A percentile compares a stretch with the other conserved stretches of the same genome.
These are phyloP conservation scores for Manis crassicaudata DNA, from an alignment of 2,797 vertebrate genomes.

Conservation along the genomic window DNA sequence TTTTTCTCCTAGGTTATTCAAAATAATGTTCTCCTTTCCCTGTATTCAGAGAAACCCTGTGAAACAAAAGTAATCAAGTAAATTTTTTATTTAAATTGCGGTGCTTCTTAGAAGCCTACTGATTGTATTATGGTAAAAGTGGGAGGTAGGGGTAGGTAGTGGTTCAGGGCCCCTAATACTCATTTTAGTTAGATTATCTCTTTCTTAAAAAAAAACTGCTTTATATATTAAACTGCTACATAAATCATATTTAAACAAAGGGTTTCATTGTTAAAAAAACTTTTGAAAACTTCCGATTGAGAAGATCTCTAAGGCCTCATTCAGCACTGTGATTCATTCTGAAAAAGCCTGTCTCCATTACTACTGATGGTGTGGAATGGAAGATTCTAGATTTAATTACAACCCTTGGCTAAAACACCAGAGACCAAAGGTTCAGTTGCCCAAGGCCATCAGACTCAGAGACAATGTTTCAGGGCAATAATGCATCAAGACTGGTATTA, in stretches of 20 bases:
- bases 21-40: neutral
- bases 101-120: neutral
- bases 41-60: neutral
- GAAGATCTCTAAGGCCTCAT: neutral
- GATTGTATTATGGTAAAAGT: neutral
- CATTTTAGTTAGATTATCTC: neutral
- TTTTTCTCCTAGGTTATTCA: neutral
- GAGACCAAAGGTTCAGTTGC: neutral
- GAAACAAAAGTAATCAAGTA: neutral
- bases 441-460: neutral
- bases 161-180: neutral
- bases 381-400: neutral
- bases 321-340: neutral
- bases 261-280: conserved; percentile 9
- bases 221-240: neutral
- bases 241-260: neutral
- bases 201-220: neutral
- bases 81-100: neutral
- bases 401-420: neutral
- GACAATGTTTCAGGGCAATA: neutral
- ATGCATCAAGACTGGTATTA: neutral
- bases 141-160: neutral
- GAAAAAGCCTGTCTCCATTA: neutral
- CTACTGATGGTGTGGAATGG: neutral
- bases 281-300: neutral